A percentile compares a stretch with the other conserved stretches of the same genome.
phyloP scores from a whole-genome alignment of 2,888 invertebrate species.

The Synanthedon vespiformis region DNA sequence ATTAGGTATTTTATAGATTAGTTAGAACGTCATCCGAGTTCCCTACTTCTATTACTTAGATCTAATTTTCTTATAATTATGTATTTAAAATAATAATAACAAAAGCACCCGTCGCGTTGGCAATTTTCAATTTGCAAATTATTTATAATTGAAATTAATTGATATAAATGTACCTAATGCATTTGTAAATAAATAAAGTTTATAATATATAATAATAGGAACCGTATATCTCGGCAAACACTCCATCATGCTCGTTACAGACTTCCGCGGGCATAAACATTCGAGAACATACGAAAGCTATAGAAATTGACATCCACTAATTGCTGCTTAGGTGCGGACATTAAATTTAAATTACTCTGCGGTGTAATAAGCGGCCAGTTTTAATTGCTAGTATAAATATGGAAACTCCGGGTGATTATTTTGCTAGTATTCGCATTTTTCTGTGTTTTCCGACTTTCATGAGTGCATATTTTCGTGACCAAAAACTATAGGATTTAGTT shows the following conservation, averaged over 20 bases:
- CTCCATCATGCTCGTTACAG: not conserved
- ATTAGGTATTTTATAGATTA: too few species aligned
- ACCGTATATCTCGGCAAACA: not conserved
- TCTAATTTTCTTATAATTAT: too few species aligned
- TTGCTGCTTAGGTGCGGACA: not conserved
- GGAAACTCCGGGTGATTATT: not conserved
- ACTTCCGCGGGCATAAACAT: not conserved
- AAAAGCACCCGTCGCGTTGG: too few species aligned
- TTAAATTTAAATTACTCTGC: not conserved
- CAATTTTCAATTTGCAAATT: too few species aligned
- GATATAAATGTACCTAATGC: not conserved
- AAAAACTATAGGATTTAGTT: too few species aligned
- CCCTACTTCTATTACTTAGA: too few species aligned
- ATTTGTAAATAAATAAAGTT: not conserved
- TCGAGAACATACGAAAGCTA: not conserved
- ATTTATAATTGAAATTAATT: too few species aligned
- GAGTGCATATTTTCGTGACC: too few species aligned
- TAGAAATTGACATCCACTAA: not conserved
- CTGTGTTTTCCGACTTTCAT: not conserved
- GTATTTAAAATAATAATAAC: too few species aligned
- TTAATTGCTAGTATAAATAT: not conserved
- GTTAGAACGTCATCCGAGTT: too few species aligned
- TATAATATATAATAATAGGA: not conserved
- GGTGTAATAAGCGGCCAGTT: not conserved
- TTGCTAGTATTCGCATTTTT: not conserved